Evolutionary conservation across 2,888 invertebrate genomes (phyloP), one percentile per base, ranked within the genome.

Genomic region (Rutpela maculata): DNA sequence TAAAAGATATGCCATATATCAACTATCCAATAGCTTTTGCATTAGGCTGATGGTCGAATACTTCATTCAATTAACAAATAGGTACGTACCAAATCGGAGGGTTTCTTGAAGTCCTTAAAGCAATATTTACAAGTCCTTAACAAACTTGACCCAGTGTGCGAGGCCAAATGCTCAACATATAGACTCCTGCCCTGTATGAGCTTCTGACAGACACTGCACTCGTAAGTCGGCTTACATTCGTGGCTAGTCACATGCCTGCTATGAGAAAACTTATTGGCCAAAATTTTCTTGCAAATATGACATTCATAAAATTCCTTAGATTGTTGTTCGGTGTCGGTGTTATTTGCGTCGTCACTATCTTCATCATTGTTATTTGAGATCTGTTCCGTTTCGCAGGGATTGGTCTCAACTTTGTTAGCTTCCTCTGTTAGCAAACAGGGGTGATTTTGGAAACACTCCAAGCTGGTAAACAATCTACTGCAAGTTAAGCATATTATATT

Each of bases 61-160:
- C n/a, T n/a, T n/a, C n/a, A n/a, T n/a, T n/a, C n/a, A n/a, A n/a
- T n/a, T n/a, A n/a, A n/a, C n/a, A 63, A 18, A 60, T 15, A 18
- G 35, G n/a, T 17, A 77, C 83, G 85, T 81, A 89, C 89, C 63
- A 94, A 89, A 89, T 95, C 94, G 71, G 93, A 93, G 0, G 93
- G 93, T 85, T 94, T 94, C 82, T 93, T 92, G 86, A 95, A 95
- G 76, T 91, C 91, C 86, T 94, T 94, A 15, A 90, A 89, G 86
- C 95, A 95, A 83, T 88, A 91, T 75, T 88, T 89, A 89, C 94
- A 91, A 86, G 90, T 82, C 88, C 93, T 90, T 11, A 18, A 63
- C 19, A 50, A 75, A n/a, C 35, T 87, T 88, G 85, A 65, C 9
- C 17, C 19, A 19, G 26, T 66, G 67, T 80, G 78, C 2, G 70